Conservation (phyloP, 2,113 vertebrate genomes). For the Ceratotherium simum region DNA sequence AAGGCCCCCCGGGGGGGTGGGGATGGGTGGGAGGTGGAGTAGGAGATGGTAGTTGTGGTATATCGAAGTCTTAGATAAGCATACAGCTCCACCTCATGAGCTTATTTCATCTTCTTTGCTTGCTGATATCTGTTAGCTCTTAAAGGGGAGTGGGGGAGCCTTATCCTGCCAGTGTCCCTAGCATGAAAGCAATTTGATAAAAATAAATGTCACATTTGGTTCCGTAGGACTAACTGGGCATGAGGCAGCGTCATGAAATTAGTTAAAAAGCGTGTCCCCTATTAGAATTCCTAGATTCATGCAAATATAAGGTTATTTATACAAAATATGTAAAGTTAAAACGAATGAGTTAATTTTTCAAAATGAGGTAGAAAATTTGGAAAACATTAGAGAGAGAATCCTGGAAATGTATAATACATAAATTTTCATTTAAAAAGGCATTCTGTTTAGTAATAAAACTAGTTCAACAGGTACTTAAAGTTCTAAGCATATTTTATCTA, state of each 20-base stretch:
- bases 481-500: conserved; percentile 31
- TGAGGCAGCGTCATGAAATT: neutral
- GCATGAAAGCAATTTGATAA: neutral
- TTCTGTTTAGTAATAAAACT: conserved; percentile 35
- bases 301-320: neutral
- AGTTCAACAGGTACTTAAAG: neutral
- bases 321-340: neutral
- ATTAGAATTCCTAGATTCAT: neutral
- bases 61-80: neutral
- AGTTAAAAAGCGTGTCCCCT: neutral
- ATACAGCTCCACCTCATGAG: neutral
- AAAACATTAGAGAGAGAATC: neutral
- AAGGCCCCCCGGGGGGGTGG: neutral
- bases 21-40: neutral
- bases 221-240: neutral
- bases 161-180: neutral
- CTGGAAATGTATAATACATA: conserved; percentile 55
- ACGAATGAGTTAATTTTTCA: conserved; percentile 13
- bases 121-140: neutral
- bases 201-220: neutral
- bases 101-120: neutral
- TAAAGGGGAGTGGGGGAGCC: neutral
- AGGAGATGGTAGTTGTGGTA: neutral
- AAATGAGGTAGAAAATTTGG: conserved; percentile 41
- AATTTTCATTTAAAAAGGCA: neutral